Evolutionary conservation across 2,113 vertebrate genomes (phyloP), one percentile per base, ranked within the genome.

Genomic region (Oxyura jamaicensis): DNA sequence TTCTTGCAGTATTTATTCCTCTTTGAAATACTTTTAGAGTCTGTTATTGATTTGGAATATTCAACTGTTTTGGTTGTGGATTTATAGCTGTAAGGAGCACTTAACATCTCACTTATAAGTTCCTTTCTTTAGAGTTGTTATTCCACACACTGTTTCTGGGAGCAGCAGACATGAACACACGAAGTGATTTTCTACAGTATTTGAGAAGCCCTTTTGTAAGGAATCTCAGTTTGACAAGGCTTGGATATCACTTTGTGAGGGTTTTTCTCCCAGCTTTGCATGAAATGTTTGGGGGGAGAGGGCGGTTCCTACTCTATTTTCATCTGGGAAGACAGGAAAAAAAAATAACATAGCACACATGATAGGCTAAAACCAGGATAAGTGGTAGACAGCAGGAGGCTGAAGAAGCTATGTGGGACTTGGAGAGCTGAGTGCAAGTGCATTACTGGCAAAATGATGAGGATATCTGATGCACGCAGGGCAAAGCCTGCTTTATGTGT

Each of bases 1-100:
- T 88, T 87, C 67, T 78, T 95, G 60, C 56, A 90, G 53, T 93
- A 53, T 65, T 92, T 95, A 88, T 95, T 86, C 48, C 48, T 80
- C 66, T 94, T 85, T 90, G 60, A 94, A 93, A 86, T 81, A 42
- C 42, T 93, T 46, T 42, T 74, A 60, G 55, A 62, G 33, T 88
- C 93, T 97, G 93, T 68, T 93, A 78, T 3, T 94, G 60, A 92
- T 95, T 94, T 94, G 83, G 60, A 63, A 86, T 88, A 88, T 88
- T 86, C 91, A 86, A 65, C 42, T 86, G 65, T 88, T 96, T 91
- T 88, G 31, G 29, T 91, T 86, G 71, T 72, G 80, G 39, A 72
- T 91, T 94, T 95, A 86, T 91, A 95, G 68, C 83, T 96, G 52
- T 86, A 90, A 91, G 88, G 72, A 93, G 20, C 23, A 81, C 88